phyloP scores from a whole-genome alignment of 1,140 invertebrate genomes.

The Zaprionus taronus region DNA sequence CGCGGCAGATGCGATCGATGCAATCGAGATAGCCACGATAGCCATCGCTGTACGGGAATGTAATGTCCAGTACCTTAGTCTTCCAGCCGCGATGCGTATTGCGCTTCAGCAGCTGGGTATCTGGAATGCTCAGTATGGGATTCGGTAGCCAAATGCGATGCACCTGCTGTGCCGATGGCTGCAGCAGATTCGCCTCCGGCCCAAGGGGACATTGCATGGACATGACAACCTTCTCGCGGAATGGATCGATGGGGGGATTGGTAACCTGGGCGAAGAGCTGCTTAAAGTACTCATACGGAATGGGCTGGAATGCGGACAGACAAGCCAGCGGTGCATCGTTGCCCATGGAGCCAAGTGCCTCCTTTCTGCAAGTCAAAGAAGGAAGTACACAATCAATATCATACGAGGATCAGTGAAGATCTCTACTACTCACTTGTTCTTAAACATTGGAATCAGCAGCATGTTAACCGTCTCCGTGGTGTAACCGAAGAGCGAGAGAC shows the following conservation, averaged over 20 bases:
- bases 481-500: conserved; percentile 96
- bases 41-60: conserved; percentile 91
- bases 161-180: conserved; percentile 95
- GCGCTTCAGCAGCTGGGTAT: conserved; percentile 94
- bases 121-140: conserved; percentile 96
- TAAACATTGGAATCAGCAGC: conserved; percentile 97
- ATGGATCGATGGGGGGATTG: conserved; percentile 99
- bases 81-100: conserved; percentile 96
- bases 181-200: conserved; percentile 97
- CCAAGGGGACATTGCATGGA: conserved; percentile 96
- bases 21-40: conserved; percentile 90
- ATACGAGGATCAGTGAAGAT: not conserved
- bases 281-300: conserved; percentile 99
- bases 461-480: conserved; percentile 98
- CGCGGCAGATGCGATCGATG: conserved; percentile 91
- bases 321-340: conserved; percentile 99
- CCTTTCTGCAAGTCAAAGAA: conserved; percentile 90
- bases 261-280: conserved; percentile 99
- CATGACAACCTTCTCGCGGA: conserved; percentile 99
- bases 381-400: not conserved
- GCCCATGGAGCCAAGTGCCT: conserved; percentile 99
- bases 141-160: conserved; percentile 96
- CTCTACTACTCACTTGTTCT: conserved; percentile 88
- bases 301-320: conserved; percentile 96
- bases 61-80: conserved; percentile 95